These are phyloP conservation scores for Lysiphlebus fabarum DNA, from an alignment of 1,140 invertebrate species.

Conservation along the genomic window DNA sequence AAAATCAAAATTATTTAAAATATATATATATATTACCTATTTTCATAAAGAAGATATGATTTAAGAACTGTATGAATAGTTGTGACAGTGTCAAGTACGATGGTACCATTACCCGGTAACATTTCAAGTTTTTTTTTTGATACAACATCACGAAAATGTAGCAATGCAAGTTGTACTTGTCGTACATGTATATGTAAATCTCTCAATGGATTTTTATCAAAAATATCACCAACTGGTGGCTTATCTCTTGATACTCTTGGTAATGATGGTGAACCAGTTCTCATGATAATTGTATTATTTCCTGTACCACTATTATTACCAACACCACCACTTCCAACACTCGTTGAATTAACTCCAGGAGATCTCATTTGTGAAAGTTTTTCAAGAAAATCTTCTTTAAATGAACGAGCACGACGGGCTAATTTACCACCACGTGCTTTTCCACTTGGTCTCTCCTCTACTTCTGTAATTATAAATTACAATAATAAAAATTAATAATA, in stretches of 20 bases:
- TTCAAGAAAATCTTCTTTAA: slow-evolving; percentile 87
- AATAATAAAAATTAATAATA: not conserved
- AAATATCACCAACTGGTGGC: slow-evolving; percentile 23
- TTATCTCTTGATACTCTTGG: slow-evolving; percentile 48
- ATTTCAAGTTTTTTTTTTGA: slow-evolving; percentile 88
- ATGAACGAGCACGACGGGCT: slow-evolving; percentile 78
- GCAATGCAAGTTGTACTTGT: slow-evolving; percentile 73
- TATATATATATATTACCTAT: slow-evolving; percentile 58
- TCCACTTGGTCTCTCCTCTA: slow-evolving; percentile 48
- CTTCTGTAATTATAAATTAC: slow-evolving; percentile 39
- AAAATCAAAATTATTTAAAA: slow-evolving; percentile 6
- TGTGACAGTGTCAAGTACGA: slow-evolving; percentile 86
- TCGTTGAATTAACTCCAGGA: slow-evolving; percentile 49
- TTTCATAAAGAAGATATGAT: slow-evolving; percentile 67
- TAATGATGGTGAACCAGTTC: slow-evolving; percentile 52
- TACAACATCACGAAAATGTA: slow-evolving; percentile 87
- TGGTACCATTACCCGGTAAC: slow-evolving; percentile 86
- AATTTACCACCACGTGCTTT: slow-evolving; percentile 70
- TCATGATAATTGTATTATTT: slow-evolving; percentile 35
- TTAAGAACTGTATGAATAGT: slow-evolving; percentile 75
- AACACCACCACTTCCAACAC: slow-evolving; percentile 38
- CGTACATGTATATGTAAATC: slow-evolving; percentile 52
- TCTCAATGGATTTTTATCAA: slow-evolving; percentile 53
- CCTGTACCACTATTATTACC: slow-evolving; percentile 31
- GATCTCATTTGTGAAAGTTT: slow-evolving; percentile 83